Conservation (phyloP, 2,797 vertebrate species). For the Paguma larvata region DNA sequence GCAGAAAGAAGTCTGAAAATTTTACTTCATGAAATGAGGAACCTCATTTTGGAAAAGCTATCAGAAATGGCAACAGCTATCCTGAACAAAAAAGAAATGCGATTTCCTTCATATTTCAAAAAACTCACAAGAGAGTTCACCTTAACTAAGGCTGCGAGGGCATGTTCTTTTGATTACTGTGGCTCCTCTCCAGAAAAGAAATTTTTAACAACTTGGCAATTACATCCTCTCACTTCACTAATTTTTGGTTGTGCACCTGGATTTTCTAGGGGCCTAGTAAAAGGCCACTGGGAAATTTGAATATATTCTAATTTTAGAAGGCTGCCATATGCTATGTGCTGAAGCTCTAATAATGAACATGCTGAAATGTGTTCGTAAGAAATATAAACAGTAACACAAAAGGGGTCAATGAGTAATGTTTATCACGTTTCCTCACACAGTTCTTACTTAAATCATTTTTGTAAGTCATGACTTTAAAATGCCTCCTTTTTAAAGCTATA, state of each 20-base stretch:
- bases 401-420: constrained; percentile 1
- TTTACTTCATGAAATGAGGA: neutral
- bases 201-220: constrained; percentile 46
- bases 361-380: constrained; percentile 23
- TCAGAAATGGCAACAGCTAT: constrained; percentile 43
- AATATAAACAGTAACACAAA: constrained; percentile 28
- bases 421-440: neutral
- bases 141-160: neutral
- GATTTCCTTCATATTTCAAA: constrained; percentile 60
- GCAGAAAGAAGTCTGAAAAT: neutral
- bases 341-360: neutral
- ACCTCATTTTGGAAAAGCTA: constrained; percentile 14
- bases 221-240: constrained; percentile 41
- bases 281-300: constrained; percentile 44
- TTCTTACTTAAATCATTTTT: constrained; percentile 51
- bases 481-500: constrained; percentile 39
- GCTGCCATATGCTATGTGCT: neutral
- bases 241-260: constrained; percentile 55
- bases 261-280: constrained; percentile 26
- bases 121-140: neutral
- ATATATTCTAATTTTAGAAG: constrained; percentile 71
- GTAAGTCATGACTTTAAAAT: constrained; percentile 52
- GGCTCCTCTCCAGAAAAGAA: constrained; percentile 30
- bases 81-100: constrained; percentile 21
- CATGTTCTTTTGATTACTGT: constrained; percentile 26